These are phyloP conservation scores for Neomonachus schauinslandi DNA, from an alignment of 2,113 vertebrate genomes.

Conservation along the genomic window DNA sequence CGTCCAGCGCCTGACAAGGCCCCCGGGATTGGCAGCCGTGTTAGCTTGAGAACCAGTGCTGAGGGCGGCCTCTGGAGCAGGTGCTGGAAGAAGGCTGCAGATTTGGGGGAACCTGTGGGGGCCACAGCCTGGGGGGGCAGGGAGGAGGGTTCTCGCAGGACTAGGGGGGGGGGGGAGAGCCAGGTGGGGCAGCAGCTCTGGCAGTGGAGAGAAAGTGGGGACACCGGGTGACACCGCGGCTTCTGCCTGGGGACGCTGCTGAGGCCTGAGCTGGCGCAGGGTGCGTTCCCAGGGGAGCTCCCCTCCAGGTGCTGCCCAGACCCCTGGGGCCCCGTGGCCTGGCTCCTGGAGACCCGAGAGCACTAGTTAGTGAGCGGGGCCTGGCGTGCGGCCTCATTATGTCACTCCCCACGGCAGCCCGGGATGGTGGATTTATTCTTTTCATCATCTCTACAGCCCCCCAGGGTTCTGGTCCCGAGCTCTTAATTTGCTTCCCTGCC, in stretches of 20 bases:
- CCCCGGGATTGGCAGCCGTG: accelerated
- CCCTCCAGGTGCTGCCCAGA: neutral
- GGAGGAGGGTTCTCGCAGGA: neutral
- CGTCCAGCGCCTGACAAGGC: neutral
- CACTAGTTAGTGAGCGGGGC: neutral
- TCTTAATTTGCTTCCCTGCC: slow-evolving; percentile 57
- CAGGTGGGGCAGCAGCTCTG: neutral
- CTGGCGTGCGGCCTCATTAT: neutral
- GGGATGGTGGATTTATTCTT: neutral
- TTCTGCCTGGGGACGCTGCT: neutral
- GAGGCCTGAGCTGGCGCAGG: accelerated
- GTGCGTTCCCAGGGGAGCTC: accelerated
- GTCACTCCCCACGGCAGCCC: neutral
- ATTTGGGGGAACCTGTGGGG: neutral
- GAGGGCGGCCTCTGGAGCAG: neutral
- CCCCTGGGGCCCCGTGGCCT: neutral
- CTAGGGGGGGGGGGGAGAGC: neutral
- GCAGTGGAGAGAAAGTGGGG: neutral
- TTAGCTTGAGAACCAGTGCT: neutral
- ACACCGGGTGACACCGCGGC: accelerated
- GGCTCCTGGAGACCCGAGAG: accelerated
- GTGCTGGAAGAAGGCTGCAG: neutral
- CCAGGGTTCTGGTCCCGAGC: slow-evolving; percentile 6
- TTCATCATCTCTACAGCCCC: neutral
- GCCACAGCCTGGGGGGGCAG: neutral